These are phyloP conservation scores for Chrysocyon brachyurus DNA, from an alignment of 2,797 vertebrate genomes.

Conservation along the genomic window DNA sequence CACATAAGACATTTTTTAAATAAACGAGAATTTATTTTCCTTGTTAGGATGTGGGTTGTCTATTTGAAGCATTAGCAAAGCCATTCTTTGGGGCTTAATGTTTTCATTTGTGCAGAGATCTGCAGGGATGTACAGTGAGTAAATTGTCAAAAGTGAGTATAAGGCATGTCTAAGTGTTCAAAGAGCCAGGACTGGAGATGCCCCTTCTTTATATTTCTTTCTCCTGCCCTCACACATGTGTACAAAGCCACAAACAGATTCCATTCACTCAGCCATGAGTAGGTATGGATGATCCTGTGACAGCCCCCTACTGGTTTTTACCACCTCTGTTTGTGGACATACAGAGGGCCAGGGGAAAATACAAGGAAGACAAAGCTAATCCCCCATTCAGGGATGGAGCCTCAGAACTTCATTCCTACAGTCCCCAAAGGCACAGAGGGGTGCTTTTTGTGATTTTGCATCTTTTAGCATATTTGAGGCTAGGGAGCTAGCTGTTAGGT, in stretches of 20 bases:
- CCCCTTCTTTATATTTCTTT: slow-evolving; percentile 16
- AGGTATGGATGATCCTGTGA: not conserved
- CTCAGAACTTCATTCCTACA: slow-evolving; percentile 18
- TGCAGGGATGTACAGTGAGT: not conserved
- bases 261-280: not conserved
- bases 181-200: not conserved
- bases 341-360: not conserved
- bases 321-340: not conserved
- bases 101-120: slow-evolving; percentile 19
- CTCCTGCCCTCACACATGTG: not conserved
- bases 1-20: slow-evolving; percentile 50
- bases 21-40: slow-evolving; percentile 70
- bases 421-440: not conserved
- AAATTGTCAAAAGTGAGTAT: not conserved
- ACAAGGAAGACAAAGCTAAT: not conserved
- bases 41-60: slow-evolving; percentile 50
- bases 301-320: not conserved
- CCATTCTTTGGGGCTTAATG: not conserved
- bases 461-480: not conserved
- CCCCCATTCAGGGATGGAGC: not conserved
- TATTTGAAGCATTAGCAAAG: slow-evolving; percentile 54
- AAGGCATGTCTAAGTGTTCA: not conserved
- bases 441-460: slow-evolving; percentile 20
- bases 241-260: not conserved
- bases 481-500: slow-evolving; percentile 16